These are phyloP conservation scores for Pseudorasbora parva DNA, from an alignment of 2,113 vertebrate species.

Conservation along the genomic window DNA sequence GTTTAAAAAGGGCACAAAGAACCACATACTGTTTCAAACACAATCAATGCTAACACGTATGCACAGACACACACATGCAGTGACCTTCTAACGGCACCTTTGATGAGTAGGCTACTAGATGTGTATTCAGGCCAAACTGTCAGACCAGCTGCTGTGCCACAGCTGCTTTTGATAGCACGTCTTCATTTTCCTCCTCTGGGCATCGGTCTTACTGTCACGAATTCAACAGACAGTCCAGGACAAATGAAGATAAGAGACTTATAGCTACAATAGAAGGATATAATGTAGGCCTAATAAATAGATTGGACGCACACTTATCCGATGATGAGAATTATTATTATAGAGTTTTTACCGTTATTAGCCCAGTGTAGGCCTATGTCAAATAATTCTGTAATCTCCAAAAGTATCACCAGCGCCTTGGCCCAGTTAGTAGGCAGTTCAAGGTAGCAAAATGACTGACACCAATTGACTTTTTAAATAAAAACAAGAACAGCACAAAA, in stretches of 20 bases:
- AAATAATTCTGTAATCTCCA: not conserved
- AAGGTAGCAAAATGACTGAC: not conserved
- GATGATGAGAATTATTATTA: not conserved
- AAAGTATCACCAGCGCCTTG: not conserved
- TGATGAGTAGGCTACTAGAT: slow-evolving; percentile 28
- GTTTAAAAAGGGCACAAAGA: not conserved
- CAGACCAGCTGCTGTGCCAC: slow-evolving; percentile 65
- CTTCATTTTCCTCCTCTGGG: slow-evolving; percentile 57
- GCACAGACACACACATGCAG: not conserved
- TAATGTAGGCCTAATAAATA: not conserved
- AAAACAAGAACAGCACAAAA: not conserved
- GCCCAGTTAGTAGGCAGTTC: not conserved
- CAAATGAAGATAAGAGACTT: slow-evolving; percentile 19
- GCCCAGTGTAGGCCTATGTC: not conserved
- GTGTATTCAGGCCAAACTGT: slow-evolving; percentile 55
- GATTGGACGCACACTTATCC: not conserved
- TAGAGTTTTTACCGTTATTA: not conserved
- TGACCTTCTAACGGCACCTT: slow-evolving; percentile 35
- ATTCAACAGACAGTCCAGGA: slow-evolving; percentile 3
- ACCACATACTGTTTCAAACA: not conserved
- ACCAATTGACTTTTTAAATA: not conserved
- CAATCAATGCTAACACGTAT: not conserved
- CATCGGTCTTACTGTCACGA: slow-evolving; percentile 14
- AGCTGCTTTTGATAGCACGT: slow-evolving; percentile 65
- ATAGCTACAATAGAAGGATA: not conserved